Base-by-base conservation (phyloP, 1,140 invertebrate species). In the Rhagoletis zephyria region DNA sequence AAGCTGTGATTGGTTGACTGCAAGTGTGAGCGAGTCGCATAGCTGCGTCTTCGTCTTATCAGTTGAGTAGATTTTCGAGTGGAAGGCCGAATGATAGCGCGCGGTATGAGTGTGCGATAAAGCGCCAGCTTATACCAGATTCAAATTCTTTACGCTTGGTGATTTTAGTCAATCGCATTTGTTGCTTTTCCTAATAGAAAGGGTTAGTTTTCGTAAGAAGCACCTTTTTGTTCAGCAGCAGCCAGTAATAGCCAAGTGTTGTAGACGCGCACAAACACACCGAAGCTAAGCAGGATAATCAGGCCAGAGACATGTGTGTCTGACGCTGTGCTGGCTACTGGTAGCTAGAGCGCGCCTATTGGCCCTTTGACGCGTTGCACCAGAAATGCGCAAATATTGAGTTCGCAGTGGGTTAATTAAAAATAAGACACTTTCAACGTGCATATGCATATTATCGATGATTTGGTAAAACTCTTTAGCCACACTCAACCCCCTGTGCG, bases 11-110 rank as follows among this genome's bases (percentile, higher is more conserved):
- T 56, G n/a, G 2, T n/a, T 5, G 16, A 42, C 74, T 16, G 12
- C 10, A 81, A 81, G 74, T 56, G 74, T n/a, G 48, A 81, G 74
- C 4, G 48, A 81, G 74, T 4, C 74, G 10, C n/a, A 51, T 56
- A 81, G 74, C n/a, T 81, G 48, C 19, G 42, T 10, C 16, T n/a
- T 51, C 89, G 89, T 89, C 91, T 92, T 92, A 92, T 92, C 91
- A 92, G 89, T 89, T 88, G 88, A 88, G 89, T 89, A 87, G 81
- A 81, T 81, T 81, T 81, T 81, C 48, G 74, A 56, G 74, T 81
- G 74, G 48, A 51, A 56, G n/a, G n/a, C 48, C 5, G 6, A n/a
- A 19, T 81, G 74, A 81, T 81, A 81, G 48, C 19, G n/a, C n/a
- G 48, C 48, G 74, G 74, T 40, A 74, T 74, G 67, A 74, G 67